Evolutionary conservation across 2,888 invertebrate genomes (phyloP).

Genomic region (Saturnia japonica): DNA sequence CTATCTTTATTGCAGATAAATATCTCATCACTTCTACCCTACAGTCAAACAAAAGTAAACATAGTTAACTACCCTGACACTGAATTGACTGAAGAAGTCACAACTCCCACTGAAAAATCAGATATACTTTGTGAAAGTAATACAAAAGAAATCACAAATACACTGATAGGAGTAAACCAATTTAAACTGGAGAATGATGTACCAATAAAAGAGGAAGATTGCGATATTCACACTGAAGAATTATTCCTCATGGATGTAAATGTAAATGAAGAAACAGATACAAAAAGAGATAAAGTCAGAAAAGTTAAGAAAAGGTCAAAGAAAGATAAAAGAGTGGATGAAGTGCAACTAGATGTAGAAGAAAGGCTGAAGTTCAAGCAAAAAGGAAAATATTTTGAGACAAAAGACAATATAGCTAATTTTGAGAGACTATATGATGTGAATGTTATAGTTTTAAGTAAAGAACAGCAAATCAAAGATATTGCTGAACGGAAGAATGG

Average conservation of each 20-base stretch:
- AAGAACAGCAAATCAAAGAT: constrained; percentile 36
- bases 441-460: constrained; percentile 29
- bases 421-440: constrained; percentile 36
- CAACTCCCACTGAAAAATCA: neutral
- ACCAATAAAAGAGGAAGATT: constrained; percentile 2
- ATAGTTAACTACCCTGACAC: constrained; percentile 7
- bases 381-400: constrained; percentile 30
- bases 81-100: neutral
- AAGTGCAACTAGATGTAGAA: neutral
- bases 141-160: neutral
- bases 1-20: neutral
- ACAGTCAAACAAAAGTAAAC: constrained; percentile 1
- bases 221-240: constrained; percentile 1
- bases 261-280: constrained; percentile 1
- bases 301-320: neutral
- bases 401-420: constrained; percentile 29
- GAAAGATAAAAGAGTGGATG: constrained; percentile 1
- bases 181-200: constrained; percentile 2
- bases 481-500: constrained; percentile 34
- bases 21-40: neutral
- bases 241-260: neutral
- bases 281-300: neutral
- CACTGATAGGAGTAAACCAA: constrained; percentile 4
- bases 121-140: neutral
- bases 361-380: constrained; percentile 17